A percentile compares a stretch with the other conserved stretches of the same genome.
phyloP scores from a whole-genome alignment of 1,140 invertebrate species.

The Drosophila takahashii region DNA sequence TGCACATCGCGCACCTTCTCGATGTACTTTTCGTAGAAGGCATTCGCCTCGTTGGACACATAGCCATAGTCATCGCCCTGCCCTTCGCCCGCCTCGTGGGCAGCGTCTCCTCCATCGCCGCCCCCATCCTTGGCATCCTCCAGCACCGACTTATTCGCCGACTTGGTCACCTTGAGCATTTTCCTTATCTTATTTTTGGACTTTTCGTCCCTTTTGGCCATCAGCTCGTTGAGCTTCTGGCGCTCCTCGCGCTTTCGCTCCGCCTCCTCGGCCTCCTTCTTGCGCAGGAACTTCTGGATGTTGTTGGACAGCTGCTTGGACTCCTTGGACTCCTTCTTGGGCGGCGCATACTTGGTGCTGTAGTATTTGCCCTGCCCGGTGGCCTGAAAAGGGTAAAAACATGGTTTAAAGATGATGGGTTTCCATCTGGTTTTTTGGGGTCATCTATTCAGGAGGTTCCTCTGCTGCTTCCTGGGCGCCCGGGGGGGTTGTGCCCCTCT shows the following conservation, averaged over 20 bases:
- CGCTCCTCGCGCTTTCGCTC: slow-evolving; percentile 88
- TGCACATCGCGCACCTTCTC: slow-evolving; percentile 86
- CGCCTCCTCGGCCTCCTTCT: slow-evolving; percentile 91
- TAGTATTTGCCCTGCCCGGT: slow-evolving; percentile 87
- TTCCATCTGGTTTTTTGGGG: slow-evolving; percentile 17
- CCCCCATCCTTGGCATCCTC: slow-evolving; percentile 92
- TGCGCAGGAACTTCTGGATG: slow-evolving; percentile 92
- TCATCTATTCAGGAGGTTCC: slow-evolving; percentile 9
- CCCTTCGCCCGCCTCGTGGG: slow-evolving; percentile 87
- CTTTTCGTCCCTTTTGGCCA: slow-evolving; percentile 91
- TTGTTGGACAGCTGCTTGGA: slow-evolving; percentile 89
- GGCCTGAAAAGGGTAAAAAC: not conserved
- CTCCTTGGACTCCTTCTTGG: slow-evolving; percentile 91
- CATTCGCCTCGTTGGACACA: slow-evolving; percentile 92
- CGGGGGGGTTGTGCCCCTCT: not conserved
- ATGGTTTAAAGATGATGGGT: not conserved
- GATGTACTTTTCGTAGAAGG: slow-evolving; percentile 93
- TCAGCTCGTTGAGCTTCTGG: slow-evolving; percentile 88
- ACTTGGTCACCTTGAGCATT: slow-evolving; percentile 91
- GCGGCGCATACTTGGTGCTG: slow-evolving; percentile 91
- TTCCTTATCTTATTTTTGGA: slow-evolving; percentile 89
- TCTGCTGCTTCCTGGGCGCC: not conserved
- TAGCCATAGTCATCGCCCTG: slow-evolving; percentile 97
- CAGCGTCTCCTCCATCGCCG: slow-evolving; percentile 70
- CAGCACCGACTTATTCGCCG: slow-evolving; percentile 93